These are phyloP conservation scores for Anoncus sp. DNA, from an alignment of 2,888 invertebrate genomes.

Conservation along the genomic window DNA sequence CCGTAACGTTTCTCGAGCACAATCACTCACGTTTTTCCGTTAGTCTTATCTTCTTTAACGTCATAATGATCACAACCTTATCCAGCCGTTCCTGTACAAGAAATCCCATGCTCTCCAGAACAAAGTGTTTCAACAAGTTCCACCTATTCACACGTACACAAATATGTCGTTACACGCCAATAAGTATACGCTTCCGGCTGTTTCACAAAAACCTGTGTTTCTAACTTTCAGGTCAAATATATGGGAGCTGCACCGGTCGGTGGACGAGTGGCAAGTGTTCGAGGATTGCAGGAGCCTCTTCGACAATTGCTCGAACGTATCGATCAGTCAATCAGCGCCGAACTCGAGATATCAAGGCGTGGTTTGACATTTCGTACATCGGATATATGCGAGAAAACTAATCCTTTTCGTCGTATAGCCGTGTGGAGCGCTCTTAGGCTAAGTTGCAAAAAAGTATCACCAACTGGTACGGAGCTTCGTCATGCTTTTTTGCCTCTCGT, in stretches of 20 bases:
- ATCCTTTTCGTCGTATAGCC: constrained; percentile 95
- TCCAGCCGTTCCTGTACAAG: no score
- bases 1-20: no score
- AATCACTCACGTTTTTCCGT: no score
- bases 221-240: constrained; percentile 88
- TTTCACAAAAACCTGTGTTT: not conserved
- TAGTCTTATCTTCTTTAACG: no score
- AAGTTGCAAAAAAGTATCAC: constrained; percentile 68
- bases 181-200: no score
- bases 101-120: no score
- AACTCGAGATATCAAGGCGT: constrained; percentile 80
- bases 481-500: constrained; percentile 93
- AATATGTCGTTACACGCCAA: no score
- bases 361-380: constrained; percentile 79
- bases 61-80: no score
- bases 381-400: constrained; percentile 84
- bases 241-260: constrained; percentile 92
- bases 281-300: constrained; percentile 92
- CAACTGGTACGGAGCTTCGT: constrained; percentile 83
- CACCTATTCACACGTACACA: no score
- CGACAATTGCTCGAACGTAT: constrained; percentile 79
- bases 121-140: no score
- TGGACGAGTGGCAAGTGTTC: constrained; percentile 92
- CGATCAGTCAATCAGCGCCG: constrained; percentile 75
- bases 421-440: constrained; percentile 97